A percentile compares a stretch with the other conserved stretches of the same genome.
These are phyloP conservation scores for Syngnathus typhle DNA, from an alignment of 2,113 vertebrate species.

Conservation along the genomic window DNA sequence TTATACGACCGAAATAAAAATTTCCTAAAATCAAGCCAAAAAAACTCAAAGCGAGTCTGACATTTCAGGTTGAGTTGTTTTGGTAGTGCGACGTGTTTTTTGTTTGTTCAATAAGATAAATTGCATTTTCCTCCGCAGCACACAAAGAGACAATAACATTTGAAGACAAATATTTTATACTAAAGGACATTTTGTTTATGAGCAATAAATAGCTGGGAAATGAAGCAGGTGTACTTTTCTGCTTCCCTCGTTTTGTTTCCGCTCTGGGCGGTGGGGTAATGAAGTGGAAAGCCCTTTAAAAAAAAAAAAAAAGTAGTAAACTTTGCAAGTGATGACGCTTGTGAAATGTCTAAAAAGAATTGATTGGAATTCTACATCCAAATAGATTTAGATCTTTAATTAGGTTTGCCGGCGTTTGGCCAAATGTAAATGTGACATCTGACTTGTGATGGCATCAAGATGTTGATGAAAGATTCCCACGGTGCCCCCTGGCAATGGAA, in stretches of 20 bases:
- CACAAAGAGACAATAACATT: neutral
- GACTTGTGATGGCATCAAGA: slow-evolving; percentile 51
- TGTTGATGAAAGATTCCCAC: slow-evolving; percentile 44
- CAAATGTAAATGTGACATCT: slow-evolving; percentile 60
- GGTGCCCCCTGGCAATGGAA: slow-evolving; percentile 32
- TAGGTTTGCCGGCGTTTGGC: slow-evolving; percentile 43
- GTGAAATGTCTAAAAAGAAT: slow-evolving; percentile 50
- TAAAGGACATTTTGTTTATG: slow-evolving; percentile 35
- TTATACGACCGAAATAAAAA: too few relatives aligned
- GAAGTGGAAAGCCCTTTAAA: slow-evolving; percentile 9
- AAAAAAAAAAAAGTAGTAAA: slow-evolving; percentile 13
- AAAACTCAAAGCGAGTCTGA: neutral
- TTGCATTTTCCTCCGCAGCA: neutral
- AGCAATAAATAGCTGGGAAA: slow-evolving; percentile 25
- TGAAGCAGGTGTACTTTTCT: slow-evolving; percentile 3
- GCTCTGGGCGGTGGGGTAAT: neutral
- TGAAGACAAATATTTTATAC: neutral
- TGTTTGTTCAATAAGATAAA: neutral
- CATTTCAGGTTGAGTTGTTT: neutral
- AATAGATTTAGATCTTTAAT: slow-evolving; percentile 63
- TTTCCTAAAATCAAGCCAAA: neutral
- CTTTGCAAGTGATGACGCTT: slow-evolving; percentile 47
- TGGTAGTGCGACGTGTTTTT: neutral
- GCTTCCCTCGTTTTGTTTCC: neutral
- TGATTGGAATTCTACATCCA: slow-evolving; percentile 50